phyloP scores from a whole-genome alignment of 2,113 vertebrate genomes.

The Pelecanus crispus region DNA sequence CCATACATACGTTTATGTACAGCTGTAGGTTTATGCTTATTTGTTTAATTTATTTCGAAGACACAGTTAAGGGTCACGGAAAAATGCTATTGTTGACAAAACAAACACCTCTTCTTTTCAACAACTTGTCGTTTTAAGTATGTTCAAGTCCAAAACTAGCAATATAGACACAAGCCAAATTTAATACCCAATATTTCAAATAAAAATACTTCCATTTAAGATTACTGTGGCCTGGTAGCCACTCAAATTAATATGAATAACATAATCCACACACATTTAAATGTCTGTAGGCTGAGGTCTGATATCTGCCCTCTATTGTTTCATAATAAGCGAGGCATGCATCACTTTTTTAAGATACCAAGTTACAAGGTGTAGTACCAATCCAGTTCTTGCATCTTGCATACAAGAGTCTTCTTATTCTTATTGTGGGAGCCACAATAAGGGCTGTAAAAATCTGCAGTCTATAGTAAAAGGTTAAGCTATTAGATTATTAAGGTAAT shows the following conservation, averaged over 20 bases:
- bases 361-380: not conserved
- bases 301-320: not conserved
- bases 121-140: not conserved
- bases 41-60: not conserved
- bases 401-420: not conserved
- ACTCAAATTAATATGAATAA: not conserved
- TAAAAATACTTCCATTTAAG: not conserved
- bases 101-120: not conserved
- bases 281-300: not conserved
- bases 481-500: not conserved
- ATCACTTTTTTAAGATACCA: not conserved
- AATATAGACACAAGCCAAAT: not conserved
- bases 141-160: not conserved
- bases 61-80: not conserved
- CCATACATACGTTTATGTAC: not conserved
- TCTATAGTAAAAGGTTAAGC: not conserved
- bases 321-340: not conserved
- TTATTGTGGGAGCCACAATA: not conserved
- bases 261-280: not conserved
- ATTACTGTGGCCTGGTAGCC: not conserved
- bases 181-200: not conserved
- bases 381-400: not conserved
- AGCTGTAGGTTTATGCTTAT: not conserved
- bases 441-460: not conserved
- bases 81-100: not conserved